Evolutionary conservation across 2,888 invertebrate species (phyloP), one percentile per base, ranked within the genome.

Genomic region (Bhutanitis thaidina): DNA sequence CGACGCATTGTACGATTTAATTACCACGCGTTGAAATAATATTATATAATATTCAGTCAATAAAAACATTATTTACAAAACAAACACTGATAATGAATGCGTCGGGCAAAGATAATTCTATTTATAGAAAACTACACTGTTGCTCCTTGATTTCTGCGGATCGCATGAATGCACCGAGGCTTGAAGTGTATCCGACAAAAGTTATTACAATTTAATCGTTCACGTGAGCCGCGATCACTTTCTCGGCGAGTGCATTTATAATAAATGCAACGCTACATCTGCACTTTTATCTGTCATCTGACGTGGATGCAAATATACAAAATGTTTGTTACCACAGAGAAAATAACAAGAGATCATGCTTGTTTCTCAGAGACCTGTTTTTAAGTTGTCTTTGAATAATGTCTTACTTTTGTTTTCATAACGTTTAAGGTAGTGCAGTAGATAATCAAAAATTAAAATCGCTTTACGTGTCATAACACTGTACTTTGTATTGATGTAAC

Each of bases 191-290:
- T 27, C 36, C 13, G 29, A 37, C 37, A 29, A 37, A 29, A 45
- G 37, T 29, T 27, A 37, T 37, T 27, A 15, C 36, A 37, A n/a
- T 36, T 15, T 45, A 37, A 27, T 16, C 27, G 45, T n/a, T 29
- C 29, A 36, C 37, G 45, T n/a, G 43, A 20, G 32, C 14, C 10
- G n/a, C 12, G n/a, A 15, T n/a, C 45, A 29, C 15, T 37, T 15
- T 37, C 29, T 4, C 16, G 15, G 27, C 15, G n/a, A 45, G 37
- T 45, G 52, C 43, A 20, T 41, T 46, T 49, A 37, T 25, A 20
- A 5, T 5, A 25, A 32, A 20, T 43, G 34, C 52, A 35, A 30
- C 27, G 2, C 20, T 34, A 5, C 12, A 10, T 34, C 12, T 34
- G 12, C 34, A 34, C 34, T 34, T 7, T 34, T 34, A 34, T 34